phyloP scores from a whole-genome alignment of 1,140 invertebrate genomes.

The Drosophila saltans region DNA sequence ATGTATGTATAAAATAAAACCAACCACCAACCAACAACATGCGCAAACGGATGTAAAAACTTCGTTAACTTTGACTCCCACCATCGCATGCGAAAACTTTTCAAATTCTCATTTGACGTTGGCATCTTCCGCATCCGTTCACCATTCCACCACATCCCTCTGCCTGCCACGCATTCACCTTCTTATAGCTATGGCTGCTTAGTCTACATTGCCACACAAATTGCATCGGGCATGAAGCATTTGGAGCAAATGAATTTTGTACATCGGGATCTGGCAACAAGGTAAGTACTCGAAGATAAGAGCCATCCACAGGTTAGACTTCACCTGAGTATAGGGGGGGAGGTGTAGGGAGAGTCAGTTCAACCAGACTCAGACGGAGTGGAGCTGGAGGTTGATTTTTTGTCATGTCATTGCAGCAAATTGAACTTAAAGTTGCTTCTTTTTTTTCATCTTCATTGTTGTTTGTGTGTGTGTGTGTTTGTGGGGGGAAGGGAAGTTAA shows the following conservation, averaged over 20 bases:
- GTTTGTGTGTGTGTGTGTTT: not conserved
- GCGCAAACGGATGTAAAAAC: slow-evolving; percentile 80
- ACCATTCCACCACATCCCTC: slow-evolving; percentile 10
- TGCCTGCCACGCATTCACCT: slow-evolving; percentile 4
- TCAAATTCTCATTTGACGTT: slow-evolving; percentile 77
- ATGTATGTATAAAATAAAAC: slow-evolving; percentile 14
- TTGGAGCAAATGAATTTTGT: slow-evolving; percentile 91
- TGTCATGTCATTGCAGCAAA: slow-evolving; percentile 57
- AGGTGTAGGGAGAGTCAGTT: too few relatives aligned
- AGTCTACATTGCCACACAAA: slow-evolving; percentile 90
- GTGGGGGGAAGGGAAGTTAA: not conserved
- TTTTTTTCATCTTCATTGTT: slow-evolving; percentile 11
- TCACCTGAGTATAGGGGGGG: not conserved
- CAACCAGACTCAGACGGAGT: not conserved
- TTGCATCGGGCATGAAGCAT: slow-evolving; percentile 94
- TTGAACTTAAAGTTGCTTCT: slow-evolving; percentile 47
- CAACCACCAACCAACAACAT: slow-evolving; percentile 67
- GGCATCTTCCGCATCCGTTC: slow-evolving; percentile 58
- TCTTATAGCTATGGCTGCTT: slow-evolving; percentile 87
- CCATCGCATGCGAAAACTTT: slow-evolving; percentile 71
- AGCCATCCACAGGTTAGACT: slow-evolving; percentile 23
- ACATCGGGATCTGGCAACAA: slow-evolving; percentile 91
- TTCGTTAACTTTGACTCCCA: slow-evolving; percentile 74
- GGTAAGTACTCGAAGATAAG: slow-evolving; percentile 84
- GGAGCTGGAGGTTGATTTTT: slow-evolving; percentile 17